phyloP scores from a whole-genome alignment of 2,113 vertebrate species.

The Axis porcinus region DNA sequence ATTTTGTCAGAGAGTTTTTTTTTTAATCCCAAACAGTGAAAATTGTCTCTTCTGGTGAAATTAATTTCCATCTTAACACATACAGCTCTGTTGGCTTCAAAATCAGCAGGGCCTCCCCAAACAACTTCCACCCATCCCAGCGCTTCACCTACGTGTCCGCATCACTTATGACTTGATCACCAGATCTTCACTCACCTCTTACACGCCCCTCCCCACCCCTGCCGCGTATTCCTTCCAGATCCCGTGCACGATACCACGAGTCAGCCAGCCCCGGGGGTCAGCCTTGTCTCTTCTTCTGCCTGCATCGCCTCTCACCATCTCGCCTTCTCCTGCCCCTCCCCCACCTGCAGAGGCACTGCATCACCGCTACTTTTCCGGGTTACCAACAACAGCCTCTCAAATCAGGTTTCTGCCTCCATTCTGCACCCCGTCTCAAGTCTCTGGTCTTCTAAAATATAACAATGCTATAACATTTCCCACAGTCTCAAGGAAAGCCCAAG shows the following conservation, averaged over 20 bases:
- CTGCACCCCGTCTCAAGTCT: background rate
- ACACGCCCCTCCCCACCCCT: background rate
- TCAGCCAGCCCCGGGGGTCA: background rate
- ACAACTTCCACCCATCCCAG: background rate
- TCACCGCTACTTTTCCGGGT: background rate
- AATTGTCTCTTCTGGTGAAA: background rate
- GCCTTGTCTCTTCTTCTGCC: too few species aligned
- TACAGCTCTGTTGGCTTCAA: background rate
- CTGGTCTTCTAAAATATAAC: background rate
- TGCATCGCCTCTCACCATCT: background rate
- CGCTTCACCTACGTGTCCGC: rapidly evolving
- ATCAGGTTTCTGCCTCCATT: background rate
- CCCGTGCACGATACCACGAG: rapidly evolving
- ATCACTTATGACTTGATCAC: background rate
- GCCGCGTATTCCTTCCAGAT: rapidly evolving
- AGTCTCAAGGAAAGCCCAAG: background rate
- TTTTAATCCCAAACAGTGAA: background rate
- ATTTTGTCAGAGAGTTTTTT: background rate
- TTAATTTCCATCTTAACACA: background rate
- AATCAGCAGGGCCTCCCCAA: too few species aligned
- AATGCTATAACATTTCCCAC: background rate
- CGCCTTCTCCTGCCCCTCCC: background rate
- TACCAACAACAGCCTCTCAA: background rate
- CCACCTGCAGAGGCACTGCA: background rate
- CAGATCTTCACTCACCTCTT: background rate